A percentile compares a stretch with the other conserved stretches of the same genome.
Evolutionary conservation across 2,888 invertebrate species (phyloP).

Genomic region (Euproctis similis): DNA sequence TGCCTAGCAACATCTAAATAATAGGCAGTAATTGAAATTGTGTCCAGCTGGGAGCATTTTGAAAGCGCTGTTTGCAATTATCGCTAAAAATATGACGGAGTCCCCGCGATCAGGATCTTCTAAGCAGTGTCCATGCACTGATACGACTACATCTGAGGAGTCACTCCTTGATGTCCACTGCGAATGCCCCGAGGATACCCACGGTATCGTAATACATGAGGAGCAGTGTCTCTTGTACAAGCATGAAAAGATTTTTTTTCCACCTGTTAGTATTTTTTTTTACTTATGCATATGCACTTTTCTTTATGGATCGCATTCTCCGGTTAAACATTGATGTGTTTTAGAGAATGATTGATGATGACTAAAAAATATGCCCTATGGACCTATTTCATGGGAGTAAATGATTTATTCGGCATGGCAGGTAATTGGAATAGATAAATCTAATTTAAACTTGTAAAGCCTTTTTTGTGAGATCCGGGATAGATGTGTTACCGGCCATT

Average conservation of each 20-base stretch:
- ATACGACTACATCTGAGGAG: constrained; percentile 23
- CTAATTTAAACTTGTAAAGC: too few species aligned
- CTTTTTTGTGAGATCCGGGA: too few species aligned
- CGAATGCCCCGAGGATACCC: constrained; percentile 47
- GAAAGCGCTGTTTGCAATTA: constrained; percentile 11
- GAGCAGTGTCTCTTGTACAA: constrained; percentile 46
- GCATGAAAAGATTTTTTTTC: constrained; percentile 46
- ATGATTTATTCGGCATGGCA: too few species aligned
- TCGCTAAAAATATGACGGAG: constrained; percentile 25
- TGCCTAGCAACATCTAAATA: constrained; percentile 19
- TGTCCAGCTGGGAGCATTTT: constrained; percentile 12
- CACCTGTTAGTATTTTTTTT: constrained; percentile 32
- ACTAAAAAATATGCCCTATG: too few species aligned
- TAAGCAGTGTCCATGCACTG: constrained; percentile 36
- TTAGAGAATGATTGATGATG: too few species aligned
- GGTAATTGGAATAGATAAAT: too few species aligned
- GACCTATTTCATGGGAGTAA: too few species aligned
- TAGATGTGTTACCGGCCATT: too few species aligned
- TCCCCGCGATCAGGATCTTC: constrained; percentile 17
- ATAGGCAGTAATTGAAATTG: constrained; percentile 13
- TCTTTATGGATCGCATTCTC: too few species aligned
- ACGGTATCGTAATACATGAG: constrained; percentile 45
- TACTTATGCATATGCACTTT: too few species aligned
- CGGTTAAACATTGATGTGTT: too few species aligned
- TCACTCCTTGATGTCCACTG: constrained; percentile 30